phyloP scores from a whole-genome alignment of 2,888 invertebrate genomes.

The Xanthia togata region DNA sequence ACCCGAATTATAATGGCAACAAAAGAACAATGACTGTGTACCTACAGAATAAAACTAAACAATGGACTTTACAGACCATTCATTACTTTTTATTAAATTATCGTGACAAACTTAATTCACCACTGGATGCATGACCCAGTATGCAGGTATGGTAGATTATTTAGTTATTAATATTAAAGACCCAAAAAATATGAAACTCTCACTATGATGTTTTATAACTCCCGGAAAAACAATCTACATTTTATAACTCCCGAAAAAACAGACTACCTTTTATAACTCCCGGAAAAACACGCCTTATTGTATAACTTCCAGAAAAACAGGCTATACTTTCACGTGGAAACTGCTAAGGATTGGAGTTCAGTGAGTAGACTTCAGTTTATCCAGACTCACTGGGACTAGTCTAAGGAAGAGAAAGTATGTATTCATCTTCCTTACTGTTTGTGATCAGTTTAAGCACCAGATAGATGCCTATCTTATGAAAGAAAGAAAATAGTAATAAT shows the following conservation, averaged over 20 bases:
- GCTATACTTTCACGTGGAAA: background rate
- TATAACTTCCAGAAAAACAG: background rate
- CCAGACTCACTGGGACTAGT: background rate
- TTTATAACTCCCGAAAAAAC: no score
- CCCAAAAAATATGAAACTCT: background rate
- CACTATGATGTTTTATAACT: background rate
- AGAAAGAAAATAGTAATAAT: background rate
- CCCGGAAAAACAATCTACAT: no score
- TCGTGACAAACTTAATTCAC: constrained; percentile 1
- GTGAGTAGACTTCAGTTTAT: no score
- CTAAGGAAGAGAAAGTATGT: background rate
- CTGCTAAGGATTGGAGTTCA: background rate
- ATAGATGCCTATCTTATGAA: no score
- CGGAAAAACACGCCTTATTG: no score
- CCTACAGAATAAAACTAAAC: constrained; percentile 5
- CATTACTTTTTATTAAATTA: background rate
- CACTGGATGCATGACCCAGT: background rate
- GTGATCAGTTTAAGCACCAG: background rate
- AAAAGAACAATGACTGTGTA: constrained; percentile 32
- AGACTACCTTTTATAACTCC: no score
- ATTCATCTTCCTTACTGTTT: no score
- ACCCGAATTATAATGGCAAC: background rate
- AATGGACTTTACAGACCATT: constrained; percentile 8
- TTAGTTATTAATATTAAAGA: background rate
- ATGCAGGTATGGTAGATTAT: background rate